Evolutionary conservation across 2,113 vertebrate species (phyloP).

Genomic region (Gorsachius goisagi): DNA sequence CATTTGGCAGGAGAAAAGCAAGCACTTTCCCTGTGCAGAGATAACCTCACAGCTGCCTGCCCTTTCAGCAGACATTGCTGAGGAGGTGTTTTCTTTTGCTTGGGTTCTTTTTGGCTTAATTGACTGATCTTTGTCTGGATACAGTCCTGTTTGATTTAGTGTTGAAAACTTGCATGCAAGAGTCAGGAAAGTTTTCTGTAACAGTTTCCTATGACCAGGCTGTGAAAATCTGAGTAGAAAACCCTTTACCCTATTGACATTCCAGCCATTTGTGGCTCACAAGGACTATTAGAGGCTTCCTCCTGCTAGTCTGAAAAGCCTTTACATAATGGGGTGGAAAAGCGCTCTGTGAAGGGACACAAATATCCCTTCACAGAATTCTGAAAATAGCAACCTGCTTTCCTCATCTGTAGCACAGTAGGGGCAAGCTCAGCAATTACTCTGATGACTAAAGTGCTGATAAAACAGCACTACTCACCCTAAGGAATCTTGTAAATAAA

Average conservation of each 20-base stretch:
- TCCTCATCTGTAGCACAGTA: constrained; percentile 4
- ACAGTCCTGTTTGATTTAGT: background rate
- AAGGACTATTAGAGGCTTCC: constrained; percentile 15
- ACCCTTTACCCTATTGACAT: background rate
- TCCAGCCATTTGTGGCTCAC: background rate
- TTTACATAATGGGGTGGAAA: constrained; percentile 37
- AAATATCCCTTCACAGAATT: background rate
- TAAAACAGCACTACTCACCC: background rate
- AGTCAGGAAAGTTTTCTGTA: background rate
- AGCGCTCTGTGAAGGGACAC: constrained; percentile 1
- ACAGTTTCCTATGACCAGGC: background rate
- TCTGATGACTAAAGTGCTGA: background rate
- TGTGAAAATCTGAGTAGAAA: background rate
- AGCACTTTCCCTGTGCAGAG: background rate
- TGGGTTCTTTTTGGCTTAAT: background rate
- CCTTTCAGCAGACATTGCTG: background rate
- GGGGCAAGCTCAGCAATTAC: constrained; percentile 42
- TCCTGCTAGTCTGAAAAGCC: constrained; percentile 22
- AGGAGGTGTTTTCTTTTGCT: background rate
- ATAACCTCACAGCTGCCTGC: background rate
- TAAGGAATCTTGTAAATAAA: constrained; percentile 27
- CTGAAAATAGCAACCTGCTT: constrained; percentile 39
- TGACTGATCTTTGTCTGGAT: background rate
- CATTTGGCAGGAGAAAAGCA: background rate
- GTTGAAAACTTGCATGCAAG: background rate